Evolutionary conservation across 2,113 vertebrate genomes (phyloP).

Genomic region (Mastomys natalensis): DNA sequence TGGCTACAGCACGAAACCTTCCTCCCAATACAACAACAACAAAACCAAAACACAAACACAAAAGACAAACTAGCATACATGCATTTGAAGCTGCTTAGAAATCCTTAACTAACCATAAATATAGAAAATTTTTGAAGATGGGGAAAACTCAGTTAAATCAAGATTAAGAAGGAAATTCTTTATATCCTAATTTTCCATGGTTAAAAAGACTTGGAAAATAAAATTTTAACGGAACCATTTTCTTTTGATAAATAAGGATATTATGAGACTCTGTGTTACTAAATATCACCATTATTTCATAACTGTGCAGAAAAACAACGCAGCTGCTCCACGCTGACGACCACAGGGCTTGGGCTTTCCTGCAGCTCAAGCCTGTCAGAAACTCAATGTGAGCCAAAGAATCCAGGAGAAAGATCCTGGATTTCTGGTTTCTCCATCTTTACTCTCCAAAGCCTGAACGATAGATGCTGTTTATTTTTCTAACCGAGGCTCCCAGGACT

Average conservation of each 20-base stretch:
- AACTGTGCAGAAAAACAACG: neutral
- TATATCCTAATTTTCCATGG: neutral
- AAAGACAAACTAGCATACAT: neutral
- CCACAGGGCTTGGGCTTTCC: neutral
- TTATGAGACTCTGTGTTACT: neutral
- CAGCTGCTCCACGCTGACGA: neutral
- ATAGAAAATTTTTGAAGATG: conserved; percentile 28
- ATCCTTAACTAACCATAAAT: neutral
- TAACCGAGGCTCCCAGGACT: conserved; percentile 32
- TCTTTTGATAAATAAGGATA: conserved; percentile 15
- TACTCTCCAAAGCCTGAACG: conserved; percentile 9
- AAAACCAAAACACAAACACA: neutral
- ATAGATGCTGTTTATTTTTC: neutral
- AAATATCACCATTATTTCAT: conserved; percentile 18
- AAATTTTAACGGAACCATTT: conserved; percentile 5
- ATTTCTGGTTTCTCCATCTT: conserved; percentile 7
- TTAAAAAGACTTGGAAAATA: conserved; percentile 29
- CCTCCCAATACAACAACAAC: neutral
- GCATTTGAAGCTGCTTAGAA: neutral
- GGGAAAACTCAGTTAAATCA: conserved; percentile 30
- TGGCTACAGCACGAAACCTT: neutral
- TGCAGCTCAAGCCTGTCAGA: neutral
- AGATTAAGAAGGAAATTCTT: conserved; percentile 41
- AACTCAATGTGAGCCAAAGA: neutral
- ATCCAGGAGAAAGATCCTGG: neutral